phyloP scores from a whole-genome alignment of 2,113 vertebrate genomes.

The Cyphomyrus plagiostoma region DNA sequence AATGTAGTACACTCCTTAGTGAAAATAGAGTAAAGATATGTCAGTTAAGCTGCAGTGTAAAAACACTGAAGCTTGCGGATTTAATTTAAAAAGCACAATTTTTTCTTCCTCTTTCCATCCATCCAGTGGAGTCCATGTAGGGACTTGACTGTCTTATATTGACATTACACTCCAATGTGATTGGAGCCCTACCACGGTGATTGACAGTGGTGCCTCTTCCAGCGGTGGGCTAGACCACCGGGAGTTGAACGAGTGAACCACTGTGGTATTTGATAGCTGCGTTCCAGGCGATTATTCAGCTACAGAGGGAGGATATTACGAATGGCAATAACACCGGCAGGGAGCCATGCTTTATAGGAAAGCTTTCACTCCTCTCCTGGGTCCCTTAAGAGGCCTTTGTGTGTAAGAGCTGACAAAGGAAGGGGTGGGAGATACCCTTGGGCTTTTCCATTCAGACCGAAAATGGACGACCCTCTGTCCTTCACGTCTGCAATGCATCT shows the following conservation, averaged over 20 bases:
- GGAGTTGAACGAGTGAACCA: neutral
- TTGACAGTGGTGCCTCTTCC: neutral
- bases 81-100: neutral
- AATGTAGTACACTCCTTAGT: neutral
- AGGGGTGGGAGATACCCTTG: neutral
- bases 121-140: neutral
- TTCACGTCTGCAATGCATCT: slow-evolving; percentile 3
- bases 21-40: neutral
- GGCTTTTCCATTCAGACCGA: neutral
- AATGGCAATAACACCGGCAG: slow-evolving; percentile 4
- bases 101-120: neutral
- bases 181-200: neutral
- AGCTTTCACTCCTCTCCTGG: neutral
- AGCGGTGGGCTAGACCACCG: neutral
- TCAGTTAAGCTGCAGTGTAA: neutral
- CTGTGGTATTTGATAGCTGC: neutral
- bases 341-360: neutral
- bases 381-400: slow-evolving; percentile 2
- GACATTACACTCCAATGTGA: neutral
- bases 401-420: neutral
- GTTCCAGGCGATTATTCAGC: slow-evolving; percentile 3
- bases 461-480: neutral
- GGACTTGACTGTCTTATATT: neutral
- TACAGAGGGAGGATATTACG: neutral
- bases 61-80: neutral